Evolutionary conservation across 2,888 invertebrate species (phyloP).

Genomic region (Hylaea fasciaria): DNA sequence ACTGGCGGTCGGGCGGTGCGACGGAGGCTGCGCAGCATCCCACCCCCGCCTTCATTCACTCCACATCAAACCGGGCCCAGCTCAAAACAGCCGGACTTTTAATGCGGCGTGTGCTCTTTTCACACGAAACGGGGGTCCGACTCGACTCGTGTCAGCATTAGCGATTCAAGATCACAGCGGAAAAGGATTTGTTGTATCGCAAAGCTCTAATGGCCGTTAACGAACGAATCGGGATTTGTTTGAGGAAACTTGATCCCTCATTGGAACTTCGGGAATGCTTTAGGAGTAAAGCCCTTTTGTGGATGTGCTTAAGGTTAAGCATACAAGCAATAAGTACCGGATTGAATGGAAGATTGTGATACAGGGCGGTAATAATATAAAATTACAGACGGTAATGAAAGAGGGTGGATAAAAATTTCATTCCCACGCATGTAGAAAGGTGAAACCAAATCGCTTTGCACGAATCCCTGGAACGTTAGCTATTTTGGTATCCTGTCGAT

Average conservation of each 20-base stretch:
- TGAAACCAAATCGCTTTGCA: slow-evolving; percentile 15
- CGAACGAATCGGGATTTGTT: slow-evolving; percentile 32
- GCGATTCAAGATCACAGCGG: slow-evolving; percentile 59
- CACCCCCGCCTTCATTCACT: slow-evolving; percentile 82
- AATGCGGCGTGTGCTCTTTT: slow-evolving; percentile 79
- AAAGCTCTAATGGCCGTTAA: slow-evolving; percentile 35
- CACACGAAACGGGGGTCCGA: slow-evolving; percentile 62
- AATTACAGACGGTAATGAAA: no score
- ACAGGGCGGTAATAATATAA: no score
- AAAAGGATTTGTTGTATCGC: slow-evolving; percentile 55
- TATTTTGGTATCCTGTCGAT: slow-evolving; percentile 8
- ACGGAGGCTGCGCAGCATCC: slow-evolving; percentile 78
- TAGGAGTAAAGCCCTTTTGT: slow-evolving; percentile 24
- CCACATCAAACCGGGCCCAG: slow-evolving; percentile 70
- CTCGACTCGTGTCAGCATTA: slow-evolving; percentile 58
- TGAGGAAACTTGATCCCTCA: slow-evolving; percentile 23
- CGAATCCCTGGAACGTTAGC: not conserved
- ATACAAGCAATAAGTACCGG: not conserved
- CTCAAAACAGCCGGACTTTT: slow-evolving; percentile 77
- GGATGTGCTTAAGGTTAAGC: not conserved
- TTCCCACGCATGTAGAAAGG: slow-evolving; percentile 6
- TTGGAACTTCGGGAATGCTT: slow-evolving; percentile 15
- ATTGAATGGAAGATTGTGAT: not conserved
- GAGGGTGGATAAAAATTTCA: slow-evolving; percentile 4
- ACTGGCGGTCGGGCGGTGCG: slow-evolving; percentile 70